phyloP scores from a whole-genome alignment of 2,113 vertebrate genomes.

The Elaphurus davidianus region DNA sequence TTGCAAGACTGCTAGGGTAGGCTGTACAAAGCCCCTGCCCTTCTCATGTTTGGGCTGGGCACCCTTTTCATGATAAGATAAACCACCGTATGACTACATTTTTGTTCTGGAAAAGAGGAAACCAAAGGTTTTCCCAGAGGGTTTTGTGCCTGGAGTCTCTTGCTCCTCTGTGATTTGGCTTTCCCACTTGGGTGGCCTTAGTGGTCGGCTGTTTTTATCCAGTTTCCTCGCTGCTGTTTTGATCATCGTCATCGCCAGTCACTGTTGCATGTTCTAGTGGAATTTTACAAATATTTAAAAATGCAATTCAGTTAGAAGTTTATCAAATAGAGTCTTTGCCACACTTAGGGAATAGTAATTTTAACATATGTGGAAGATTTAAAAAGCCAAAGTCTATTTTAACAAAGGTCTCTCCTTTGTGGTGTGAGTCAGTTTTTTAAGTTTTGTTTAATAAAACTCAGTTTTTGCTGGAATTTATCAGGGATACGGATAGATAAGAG shows the following conservation, averaged over 20 bases:
- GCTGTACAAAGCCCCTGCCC: neutral
- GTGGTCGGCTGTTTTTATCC: constrained; percentile 39
- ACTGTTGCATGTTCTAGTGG: constrained; percentile 8
- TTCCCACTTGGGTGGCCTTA: constrained; percentile 42
- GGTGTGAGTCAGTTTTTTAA: neutral
- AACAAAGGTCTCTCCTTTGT: neutral
- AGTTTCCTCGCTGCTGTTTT: constrained; percentile 64
- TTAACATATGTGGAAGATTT: neutral
- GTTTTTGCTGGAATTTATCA: neutral
- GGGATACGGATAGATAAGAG: neutral
- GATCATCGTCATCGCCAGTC: neutral
- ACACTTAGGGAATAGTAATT: neutral
- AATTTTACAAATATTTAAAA: constrained; percentile 64
- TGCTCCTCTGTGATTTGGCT: constrained; percentile 39
- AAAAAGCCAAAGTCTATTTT: constrained; percentile 38
- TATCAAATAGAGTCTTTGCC: constrained; percentile 31
- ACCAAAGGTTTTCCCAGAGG: neutral
- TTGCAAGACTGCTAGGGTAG: neutral
- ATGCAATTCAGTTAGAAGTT: constrained; percentile 46
- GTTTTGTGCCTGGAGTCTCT: neutral
- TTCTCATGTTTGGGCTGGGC: neutral
- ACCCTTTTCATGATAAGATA: neutral
- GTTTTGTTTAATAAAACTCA: constrained; percentile 28
- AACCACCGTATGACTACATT: neutral
- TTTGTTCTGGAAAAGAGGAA: constrained; percentile 21